Base-by-base conservation (phyloP, 35 echinoderm and acorn worm species). In the Ptychodera flava region DNA sequence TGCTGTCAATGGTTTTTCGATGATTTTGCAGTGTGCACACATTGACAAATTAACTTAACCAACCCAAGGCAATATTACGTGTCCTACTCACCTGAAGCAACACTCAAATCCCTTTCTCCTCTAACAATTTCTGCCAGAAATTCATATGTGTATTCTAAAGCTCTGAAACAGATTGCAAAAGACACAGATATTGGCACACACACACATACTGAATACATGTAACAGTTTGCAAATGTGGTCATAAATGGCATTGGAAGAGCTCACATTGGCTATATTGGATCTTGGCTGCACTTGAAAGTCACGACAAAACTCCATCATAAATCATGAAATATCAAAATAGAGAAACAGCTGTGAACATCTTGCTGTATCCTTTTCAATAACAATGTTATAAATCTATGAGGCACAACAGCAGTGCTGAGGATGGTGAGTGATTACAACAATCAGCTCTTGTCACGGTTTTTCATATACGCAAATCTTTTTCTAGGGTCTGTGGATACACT, bases 101-200 rank as follows among this genome's bases (percentile, higher is more conserved):
- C 16, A 37, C 83, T 88, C 64, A 97, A 77, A 80, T 97, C 94
- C 79, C 79, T 87, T 87, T 88, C 91, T 88, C 94, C 91, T 34
- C 83, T 78, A 29, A 86, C 78, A n/a, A 97, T 89, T 84, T 90
- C 94, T 35, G 37, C 85, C 37, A 92, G 36, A 77, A 97, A 90
- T 87, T 90, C 91, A 81, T 85, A 79, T 22, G 92, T 93, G 79
- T 93, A 97, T 33, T 90, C 83, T 33, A 97, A 82, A 16, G 94
- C 85, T 82, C 94, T 97, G 88, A n/a, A 89, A 86, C 52, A 76
- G 29, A 35, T 30, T 81, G 78, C 37, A 37, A 31, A 38, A 38
- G 38, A 90, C 85, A 64, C 32, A 0, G 81, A 28, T 31, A 33
- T 36, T 33, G 16, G 35, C 28, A 1, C 28, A 34, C 29, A 80